Evolutionary conservation across 2,113 vertebrate genomes (phyloP), one percentile per base, ranked within the genome.

Genomic region (Oncorhynchus masou): DNA sequence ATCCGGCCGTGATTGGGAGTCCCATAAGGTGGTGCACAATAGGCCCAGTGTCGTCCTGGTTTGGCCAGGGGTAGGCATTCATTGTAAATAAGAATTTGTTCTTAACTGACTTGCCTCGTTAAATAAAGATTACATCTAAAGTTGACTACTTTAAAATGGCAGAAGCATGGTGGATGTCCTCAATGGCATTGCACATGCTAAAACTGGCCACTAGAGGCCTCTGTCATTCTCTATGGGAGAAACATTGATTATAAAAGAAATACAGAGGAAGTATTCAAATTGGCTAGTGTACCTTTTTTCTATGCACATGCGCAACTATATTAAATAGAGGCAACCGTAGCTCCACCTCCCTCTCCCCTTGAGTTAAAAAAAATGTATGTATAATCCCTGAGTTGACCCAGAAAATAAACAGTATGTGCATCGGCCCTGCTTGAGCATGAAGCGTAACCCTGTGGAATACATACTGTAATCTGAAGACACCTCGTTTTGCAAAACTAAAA

Each of bases 301-400:
- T 80, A 86, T 87, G 84, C 88, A 93, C 91, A 91, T 83, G 81
- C 91, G 89, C 84, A 93, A 91, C 91, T 91, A 88, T 90, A 89
- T 85, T 88, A 91, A 88, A 81, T 84, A 82, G 86, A 34, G 31
- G 70, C 67, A 24, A 49, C 73, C 78, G 84, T 88, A 76, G 86
- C 91, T 88, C 90, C 91, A 85, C 91, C 92, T 84, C 87, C 82
- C 92, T 34, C 88, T 88, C 87, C 90, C 86, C 91, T 91, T 83
- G 80, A 91, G 90, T 83, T 83, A 5, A 5, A 31, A 31, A 27
- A 27, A 27, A 27, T 27, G 27, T 27, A 92, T 92, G 91, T 92
- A 93, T 93, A 70, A 93, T 92, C 90, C 88, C 89, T 75, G 89
- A 92, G 91, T 91, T 94, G 92, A 94, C 93, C 93, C 92, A 93